Percentiles rank a stretch among this genome's conserved stretches.
These are phyloP conservation scores for Laticauda colubrina DNA, from an alignment of 2,113 vertebrate genomes.

Conservation along the genomic window DNA sequence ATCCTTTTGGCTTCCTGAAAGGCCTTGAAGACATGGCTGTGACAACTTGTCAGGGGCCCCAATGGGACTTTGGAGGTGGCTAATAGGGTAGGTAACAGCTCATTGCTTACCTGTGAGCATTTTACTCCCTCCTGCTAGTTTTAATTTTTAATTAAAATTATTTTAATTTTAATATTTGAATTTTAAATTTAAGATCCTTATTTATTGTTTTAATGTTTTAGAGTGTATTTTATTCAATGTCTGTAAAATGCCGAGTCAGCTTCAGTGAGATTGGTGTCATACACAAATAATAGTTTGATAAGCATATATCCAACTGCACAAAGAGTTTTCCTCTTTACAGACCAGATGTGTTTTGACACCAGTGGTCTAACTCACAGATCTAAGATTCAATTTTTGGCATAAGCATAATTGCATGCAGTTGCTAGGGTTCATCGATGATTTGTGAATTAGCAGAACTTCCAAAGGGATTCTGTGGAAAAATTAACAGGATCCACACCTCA, in stretches of 20 bases:
- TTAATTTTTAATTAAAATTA: background rate
- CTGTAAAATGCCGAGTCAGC: background rate
- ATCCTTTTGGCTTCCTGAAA: background rate
- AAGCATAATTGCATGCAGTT: background rate
- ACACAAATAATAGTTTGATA: no score
- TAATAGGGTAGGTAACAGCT: background rate
- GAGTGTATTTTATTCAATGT: background rate
- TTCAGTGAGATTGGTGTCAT: background rate
- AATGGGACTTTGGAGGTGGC: background rate
- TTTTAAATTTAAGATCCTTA: background rate
- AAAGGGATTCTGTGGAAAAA: background rate
- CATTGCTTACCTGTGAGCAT: background rate
- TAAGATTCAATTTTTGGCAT: background rate
- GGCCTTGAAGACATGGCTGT: background rate
- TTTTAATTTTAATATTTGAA: no score
- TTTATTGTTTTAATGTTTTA: background rate
- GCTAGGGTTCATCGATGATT: background rate
- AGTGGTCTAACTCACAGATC: background rate
- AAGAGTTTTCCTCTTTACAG: background rate
- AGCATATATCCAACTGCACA: background rate
- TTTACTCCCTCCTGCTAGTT: background rate
- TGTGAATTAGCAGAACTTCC: background rate
- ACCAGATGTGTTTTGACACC: background rate
- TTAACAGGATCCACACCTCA: background rate
- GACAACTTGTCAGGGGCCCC: background rate